Evolutionary conservation across 2,888 invertebrate genomes (phyloP).

Genomic region (Brachycybe producta): DNA sequence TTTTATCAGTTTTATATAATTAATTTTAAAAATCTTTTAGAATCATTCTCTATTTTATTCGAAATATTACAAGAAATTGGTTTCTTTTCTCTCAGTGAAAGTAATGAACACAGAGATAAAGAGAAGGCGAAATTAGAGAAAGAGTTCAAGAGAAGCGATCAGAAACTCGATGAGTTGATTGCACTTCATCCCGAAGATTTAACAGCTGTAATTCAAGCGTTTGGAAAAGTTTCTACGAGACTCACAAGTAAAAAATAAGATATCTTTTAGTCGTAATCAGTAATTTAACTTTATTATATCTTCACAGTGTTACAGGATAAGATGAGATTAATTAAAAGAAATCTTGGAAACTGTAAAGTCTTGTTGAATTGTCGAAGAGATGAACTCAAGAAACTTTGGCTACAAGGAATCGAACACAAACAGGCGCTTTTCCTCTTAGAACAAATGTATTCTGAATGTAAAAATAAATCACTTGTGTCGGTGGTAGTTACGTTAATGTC

Average conservation of each 20-base stretch:
- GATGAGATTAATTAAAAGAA: conserved; percentile 64
- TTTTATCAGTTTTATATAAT: conserved; percentile 8
- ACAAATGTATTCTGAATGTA: conserved; percentile 51
- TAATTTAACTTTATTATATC: conserved; percentile 8
- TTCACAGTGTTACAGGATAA: conserved; percentile 51
- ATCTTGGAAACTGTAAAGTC: conserved; percentile 66
- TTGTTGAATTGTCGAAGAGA: conserved; percentile 79
- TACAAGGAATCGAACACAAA: conserved; percentile 91
- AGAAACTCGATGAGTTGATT: conserved; percentile 72
- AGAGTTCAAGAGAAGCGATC: conserved; percentile 84
- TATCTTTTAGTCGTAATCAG: background rate
- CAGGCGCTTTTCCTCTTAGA: conserved; percentile 75
- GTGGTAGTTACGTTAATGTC: background rate
- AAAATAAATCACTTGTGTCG: conserved; percentile 10
- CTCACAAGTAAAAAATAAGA: conserved; percentile 42
- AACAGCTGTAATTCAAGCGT: conserved; percentile 64
- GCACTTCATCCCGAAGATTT: conserved; percentile 78
- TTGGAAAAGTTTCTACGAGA: conserved; percentile 59
- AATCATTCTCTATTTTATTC: background rate
- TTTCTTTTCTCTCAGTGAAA: conserved; percentile 42
- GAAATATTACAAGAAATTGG: background rate
- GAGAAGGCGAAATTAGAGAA: conserved; percentile 87
- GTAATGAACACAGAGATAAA: conserved; percentile 71
- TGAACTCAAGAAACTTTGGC: conserved; percentile 84
- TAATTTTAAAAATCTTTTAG: too few relatives aligned